phyloP scores from a whole-genome alignment of 1,140 invertebrate species.

The Drosophila cardini region DNA sequence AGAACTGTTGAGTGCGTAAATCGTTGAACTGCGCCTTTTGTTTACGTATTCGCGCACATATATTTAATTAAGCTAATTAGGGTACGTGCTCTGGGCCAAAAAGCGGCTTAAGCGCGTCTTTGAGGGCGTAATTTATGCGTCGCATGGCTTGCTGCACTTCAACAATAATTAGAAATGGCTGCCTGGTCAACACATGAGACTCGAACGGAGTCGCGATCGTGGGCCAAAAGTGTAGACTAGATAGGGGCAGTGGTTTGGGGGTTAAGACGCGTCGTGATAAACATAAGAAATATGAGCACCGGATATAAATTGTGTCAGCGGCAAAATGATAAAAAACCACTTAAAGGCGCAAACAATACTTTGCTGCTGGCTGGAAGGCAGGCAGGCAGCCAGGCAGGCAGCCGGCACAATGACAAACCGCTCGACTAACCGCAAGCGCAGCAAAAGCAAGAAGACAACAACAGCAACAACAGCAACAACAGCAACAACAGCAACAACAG shows the following conservation, averaged over 20 bases:
- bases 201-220: neutral
- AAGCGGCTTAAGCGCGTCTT: constrained; percentile 66
- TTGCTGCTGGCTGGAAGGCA: constrained; percentile 51
- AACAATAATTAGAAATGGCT: constrained; percentile 70
- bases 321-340: constrained; percentile 84
- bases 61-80: constrained; percentile 83
- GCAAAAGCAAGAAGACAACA: constrained; percentile 44
- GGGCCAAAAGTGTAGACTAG: neutral
- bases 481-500: constrained; percentile 39
- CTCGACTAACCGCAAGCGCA: constrained; percentile 73
- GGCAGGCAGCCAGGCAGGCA: constrained; percentile 68
- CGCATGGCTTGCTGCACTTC: constrained; percentile 75
- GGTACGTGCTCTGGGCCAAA: constrained; percentile 68
- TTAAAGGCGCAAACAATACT: constrained; percentile 84
- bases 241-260: neutral
- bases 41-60: constrained; percentile 76
- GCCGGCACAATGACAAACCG: constrained; percentile 82
- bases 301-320: constrained; percentile 85
- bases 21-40: constrained; percentile 53
- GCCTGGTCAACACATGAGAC: constrained; percentile 71
- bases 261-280: constrained; percentile 69
- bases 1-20: constrained; percentile 46
- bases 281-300: constrained; percentile 84
- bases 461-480: constrained; percentile 16
- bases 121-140: constrained; percentile 68